Evolutionary conservation across 2,113 vertebrate genomes (phyloP).

Genomic region (Anguilla japonica): DNA sequence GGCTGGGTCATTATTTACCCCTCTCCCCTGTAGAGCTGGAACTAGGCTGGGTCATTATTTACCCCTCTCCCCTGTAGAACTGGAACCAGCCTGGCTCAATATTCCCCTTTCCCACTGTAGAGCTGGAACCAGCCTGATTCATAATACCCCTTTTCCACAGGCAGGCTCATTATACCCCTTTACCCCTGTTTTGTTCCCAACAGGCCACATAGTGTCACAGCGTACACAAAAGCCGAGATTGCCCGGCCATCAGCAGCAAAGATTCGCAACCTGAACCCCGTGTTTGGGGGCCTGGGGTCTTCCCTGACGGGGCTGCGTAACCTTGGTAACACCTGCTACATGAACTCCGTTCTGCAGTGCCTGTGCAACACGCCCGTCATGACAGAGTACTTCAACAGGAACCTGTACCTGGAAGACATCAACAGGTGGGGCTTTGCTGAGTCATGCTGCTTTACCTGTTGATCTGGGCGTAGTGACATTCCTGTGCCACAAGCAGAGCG

Average conservation of each 20-base stretch:
- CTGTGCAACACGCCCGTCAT: constrained; percentile 57
- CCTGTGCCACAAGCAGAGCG: not conserved
- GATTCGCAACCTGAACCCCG: constrained; percentile 90
- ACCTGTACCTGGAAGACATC: constrained; percentile 70
- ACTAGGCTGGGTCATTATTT: too few relatives aligned
- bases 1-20: not conserved
- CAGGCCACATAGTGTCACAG: constrained; percentile 60
- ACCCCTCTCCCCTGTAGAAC: not conserved
- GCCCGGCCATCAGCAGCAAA: constrained; percentile 86
- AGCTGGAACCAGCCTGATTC: too few relatives aligned
- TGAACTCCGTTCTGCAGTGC: constrained; percentile 84
- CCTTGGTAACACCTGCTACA: constrained; percentile 85
- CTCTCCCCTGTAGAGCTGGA: not conserved
- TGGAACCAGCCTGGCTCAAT: not conserved
- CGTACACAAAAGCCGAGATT: constrained; percentile 84
- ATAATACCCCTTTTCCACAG: too few relatives aligned
- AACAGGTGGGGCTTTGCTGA: not conserved
- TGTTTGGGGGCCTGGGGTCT: constrained; percentile 86
- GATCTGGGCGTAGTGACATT: not conserved
- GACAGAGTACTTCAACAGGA: constrained; percentile 92
- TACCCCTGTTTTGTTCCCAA: not conserved
- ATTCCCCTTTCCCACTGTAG: not conserved
- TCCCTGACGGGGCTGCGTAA: constrained; percentile 76
- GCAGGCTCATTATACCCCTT: not conserved
- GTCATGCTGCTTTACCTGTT: not conserved